These are phyloP conservation scores for Lysandra coridon DNA, from an alignment of 2,888 invertebrate species.

Conservation along the genomic window DNA sequence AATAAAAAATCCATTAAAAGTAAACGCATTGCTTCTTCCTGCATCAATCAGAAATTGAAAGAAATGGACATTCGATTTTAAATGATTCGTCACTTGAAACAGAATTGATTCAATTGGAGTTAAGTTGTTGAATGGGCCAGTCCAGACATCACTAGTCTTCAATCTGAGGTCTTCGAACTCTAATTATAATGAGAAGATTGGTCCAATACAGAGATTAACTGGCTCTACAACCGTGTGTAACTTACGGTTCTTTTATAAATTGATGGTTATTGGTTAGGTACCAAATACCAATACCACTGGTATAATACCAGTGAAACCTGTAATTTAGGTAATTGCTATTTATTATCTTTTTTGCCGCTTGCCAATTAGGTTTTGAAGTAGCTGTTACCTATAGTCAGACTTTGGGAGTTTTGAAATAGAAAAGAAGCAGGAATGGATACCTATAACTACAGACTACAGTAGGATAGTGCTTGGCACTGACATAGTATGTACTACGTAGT, in stretches of 20 bases:
- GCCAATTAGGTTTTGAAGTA: neutral
- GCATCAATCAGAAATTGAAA: conserved; percentile 5
- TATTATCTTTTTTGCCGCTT: neutral
- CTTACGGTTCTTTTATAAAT: neutral
- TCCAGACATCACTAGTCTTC: conserved; percentile 7
- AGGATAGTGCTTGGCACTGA: too few relatives aligned
- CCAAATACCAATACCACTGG: neutral
- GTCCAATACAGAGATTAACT: neutral
- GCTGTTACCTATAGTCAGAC: neutral
- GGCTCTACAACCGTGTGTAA: neutral
- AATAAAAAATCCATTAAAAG: too few relatives aligned
- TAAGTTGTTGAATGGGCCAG: conserved; percentile 3
- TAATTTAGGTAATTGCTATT: neutral
- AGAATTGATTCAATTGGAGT: conserved; percentile 25
- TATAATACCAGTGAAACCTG: neutral
- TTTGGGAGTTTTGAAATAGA: too few relatives aligned
- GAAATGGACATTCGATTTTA: conserved; percentile 7
- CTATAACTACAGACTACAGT: too few relatives aligned
- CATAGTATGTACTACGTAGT: too few relatives aligned
- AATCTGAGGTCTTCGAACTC: conserved; percentile 27
- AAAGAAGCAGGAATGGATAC: too few relatives aligned
- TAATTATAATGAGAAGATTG: neutral
- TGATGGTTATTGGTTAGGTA: neutral
- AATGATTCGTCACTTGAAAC: conserved; percentile 13
- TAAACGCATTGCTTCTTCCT: neutral